These are phyloP conservation scores for Lucifuga dentata DNA, from an alignment of 2,113 vertebrate species.

Conservation along the genomic window DNA sequence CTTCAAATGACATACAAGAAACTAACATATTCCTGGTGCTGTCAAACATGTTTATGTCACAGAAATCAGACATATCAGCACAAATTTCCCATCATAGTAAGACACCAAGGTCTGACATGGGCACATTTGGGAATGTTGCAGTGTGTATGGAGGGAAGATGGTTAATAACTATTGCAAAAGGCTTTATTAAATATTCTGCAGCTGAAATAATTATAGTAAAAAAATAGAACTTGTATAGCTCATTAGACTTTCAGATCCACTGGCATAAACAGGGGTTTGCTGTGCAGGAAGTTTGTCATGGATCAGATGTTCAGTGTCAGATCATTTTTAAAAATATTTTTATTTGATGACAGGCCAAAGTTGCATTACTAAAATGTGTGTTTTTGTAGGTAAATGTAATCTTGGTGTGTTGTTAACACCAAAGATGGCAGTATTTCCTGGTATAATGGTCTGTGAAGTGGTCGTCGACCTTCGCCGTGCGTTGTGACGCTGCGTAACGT, in stretches of 20 bases:
- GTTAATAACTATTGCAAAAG: too few relatives aligned
- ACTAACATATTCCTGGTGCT: too few relatives aligned
- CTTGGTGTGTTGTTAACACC: conserved; percentile 29
- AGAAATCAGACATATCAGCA: too few relatives aligned
- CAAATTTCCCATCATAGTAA: too few relatives aligned
- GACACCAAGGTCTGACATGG: too few relatives aligned
- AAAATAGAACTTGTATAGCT: background rate
- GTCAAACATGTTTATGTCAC: too few relatives aligned
- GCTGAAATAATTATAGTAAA: background rate
- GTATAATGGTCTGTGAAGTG: conserved; percentile 48
- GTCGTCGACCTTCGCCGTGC: conserved; percentile 73
- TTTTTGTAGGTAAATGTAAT: conserved; percentile 4
- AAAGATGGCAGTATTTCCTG: conserved; percentile 78
- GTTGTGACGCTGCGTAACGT: conserved; percentile 83
- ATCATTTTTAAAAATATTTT: background rate
- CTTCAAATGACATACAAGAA: background rate
- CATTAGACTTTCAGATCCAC: background rate
- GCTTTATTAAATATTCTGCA: too few relatives aligned
- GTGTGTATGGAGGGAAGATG: too few relatives aligned
- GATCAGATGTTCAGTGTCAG: background rate
- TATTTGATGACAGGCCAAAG: background rate
- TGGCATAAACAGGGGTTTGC: background rate
- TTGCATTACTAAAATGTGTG: background rate
- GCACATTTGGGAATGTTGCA: too few relatives aligned
- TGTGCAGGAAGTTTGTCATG: background rate